Evolutionary conservation across 1,140 invertebrate species (phyloP).

Genomic region (Zaprionus nigranus): DNA sequence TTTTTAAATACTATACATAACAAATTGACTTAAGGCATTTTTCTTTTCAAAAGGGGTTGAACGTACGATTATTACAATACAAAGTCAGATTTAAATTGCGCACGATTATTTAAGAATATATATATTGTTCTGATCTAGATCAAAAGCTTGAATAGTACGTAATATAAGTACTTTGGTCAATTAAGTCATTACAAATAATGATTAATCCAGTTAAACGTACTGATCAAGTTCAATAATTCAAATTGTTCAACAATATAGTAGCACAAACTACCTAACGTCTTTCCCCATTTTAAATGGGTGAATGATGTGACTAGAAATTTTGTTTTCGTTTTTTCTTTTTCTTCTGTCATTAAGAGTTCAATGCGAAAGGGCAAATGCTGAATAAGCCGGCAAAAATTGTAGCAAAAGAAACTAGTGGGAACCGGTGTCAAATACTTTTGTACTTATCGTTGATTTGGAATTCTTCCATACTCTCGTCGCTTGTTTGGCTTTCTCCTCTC

Average conservation of each 20-base stretch:
- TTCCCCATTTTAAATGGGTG: neutral
- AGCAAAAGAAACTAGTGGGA: neutral
- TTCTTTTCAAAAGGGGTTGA: neutral
- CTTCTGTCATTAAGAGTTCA: neutral
- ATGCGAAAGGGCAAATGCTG: slow-evolving; percentile 6
- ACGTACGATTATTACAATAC: neutral
- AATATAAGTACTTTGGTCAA: neutral
- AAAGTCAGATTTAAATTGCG: neutral
- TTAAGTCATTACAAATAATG: neutral
- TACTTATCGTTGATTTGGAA: neutral
- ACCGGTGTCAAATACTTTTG: neutral
- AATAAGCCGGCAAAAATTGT: neutral
- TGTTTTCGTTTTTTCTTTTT: neutral
- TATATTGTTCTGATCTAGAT: neutral
- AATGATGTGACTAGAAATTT: slow-evolving; percentile 1
- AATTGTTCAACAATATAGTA: neutral
- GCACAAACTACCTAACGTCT: neutral
- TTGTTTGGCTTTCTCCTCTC: neutral
- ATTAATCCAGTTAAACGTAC: neutral
- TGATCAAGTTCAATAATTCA: neutral
- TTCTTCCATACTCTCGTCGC: neutral
- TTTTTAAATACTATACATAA: slow-evolving; percentile 4
- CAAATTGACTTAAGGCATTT: neutral
- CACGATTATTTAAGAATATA: neutral
- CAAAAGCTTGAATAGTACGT: neutral